These are phyloP conservation scores for Aphaenogaster rudis DNA, from an alignment of 1,140 invertebrate species.

Conservation along the genomic window DNA sequence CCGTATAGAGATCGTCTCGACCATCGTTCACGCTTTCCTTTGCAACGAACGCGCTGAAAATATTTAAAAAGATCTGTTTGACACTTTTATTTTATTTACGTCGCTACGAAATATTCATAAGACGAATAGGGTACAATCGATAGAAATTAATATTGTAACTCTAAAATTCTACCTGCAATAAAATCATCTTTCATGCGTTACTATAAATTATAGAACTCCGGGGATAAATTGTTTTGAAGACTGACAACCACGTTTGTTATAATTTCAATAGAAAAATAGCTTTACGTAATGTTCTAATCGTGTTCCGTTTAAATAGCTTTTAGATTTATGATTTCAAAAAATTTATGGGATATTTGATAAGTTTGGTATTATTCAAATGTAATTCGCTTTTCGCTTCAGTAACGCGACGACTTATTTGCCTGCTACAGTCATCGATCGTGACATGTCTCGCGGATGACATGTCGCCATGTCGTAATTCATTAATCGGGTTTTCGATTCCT, in stretches of 20 bases:
- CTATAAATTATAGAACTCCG: not conserved
- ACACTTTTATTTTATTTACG: not conserved
- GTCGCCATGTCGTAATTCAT: constrained; percentile 44
- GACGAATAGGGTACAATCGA: not conserved
- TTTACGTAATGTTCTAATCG: not conserved
- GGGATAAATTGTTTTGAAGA: not conserved
- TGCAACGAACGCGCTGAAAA: not conserved
- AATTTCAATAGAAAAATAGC: not conserved
- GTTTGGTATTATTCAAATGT: constrained; percentile 4
- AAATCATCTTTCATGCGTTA: not conserved
- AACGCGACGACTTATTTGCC: not conserved
- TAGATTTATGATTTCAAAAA: not conserved
- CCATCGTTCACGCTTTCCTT: constrained; percentile 48
- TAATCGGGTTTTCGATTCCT: constrained; percentile 28
- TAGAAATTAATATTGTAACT: not conserved
- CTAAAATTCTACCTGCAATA: not conserved
- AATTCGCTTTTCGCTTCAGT: constrained; percentile 23
- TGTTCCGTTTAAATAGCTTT: not conserved
- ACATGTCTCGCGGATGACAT: constrained; percentile 5
- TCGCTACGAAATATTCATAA: not conserved
- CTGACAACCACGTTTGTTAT: not conserved
- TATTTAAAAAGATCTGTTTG: not conserved
- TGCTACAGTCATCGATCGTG: constrained; percentile 8
- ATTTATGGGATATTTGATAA: not conserved
- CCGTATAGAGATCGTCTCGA: constrained; percentile 58